These are phyloP conservation scores for Amblyjoppa proteus DNA, from an alignment of 2,888 invertebrate species.

Conservation along the genomic window DNA sequence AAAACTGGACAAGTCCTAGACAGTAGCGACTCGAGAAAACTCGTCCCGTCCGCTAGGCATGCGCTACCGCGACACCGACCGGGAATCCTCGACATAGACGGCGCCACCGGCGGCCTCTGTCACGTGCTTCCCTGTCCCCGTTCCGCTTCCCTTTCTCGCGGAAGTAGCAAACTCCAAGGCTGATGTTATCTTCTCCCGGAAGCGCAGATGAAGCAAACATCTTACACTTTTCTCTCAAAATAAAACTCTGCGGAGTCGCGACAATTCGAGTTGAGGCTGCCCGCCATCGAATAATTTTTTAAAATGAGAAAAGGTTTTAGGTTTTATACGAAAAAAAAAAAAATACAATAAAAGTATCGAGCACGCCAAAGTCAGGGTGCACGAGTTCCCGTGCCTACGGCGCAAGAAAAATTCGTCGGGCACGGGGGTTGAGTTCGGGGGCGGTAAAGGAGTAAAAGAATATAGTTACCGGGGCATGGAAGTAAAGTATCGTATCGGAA, in stretches of 20 bases:
- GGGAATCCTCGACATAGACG: too few relatives aligned
- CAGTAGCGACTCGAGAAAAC: too few relatives aligned
- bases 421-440: constrained; percentile 16
- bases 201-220: too few relatives aligned
- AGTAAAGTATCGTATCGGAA: constrained; percentile 56
- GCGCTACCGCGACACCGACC: too few relatives aligned
- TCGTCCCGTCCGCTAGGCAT: too few relatives aligned
- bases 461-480: constrained; percentile 52
- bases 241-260: constrained; percentile 1
- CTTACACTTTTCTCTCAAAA: too few relatives aligned
- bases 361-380: constrained; percentile 39
- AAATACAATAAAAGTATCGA: constrained; percentile 3
- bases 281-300: neutral
- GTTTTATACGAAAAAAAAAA: neutral
- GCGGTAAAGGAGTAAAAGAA: constrained; percentile 42
- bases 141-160: too few relatives aligned
- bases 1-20: too few relatives aligned
- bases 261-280: neutral
- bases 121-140: too few relatives aligned
- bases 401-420: constrained; percentile 36
- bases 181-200: too few relatives aligned
- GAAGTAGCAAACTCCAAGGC: too few relatives aligned
- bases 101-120: too few relatives aligned
- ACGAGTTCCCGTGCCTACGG: constrained; percentile 39
- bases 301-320: neutral